Conservation (phyloP, 2,888 invertebrate genomes). For the Brachylomia viminalis region DNA sequence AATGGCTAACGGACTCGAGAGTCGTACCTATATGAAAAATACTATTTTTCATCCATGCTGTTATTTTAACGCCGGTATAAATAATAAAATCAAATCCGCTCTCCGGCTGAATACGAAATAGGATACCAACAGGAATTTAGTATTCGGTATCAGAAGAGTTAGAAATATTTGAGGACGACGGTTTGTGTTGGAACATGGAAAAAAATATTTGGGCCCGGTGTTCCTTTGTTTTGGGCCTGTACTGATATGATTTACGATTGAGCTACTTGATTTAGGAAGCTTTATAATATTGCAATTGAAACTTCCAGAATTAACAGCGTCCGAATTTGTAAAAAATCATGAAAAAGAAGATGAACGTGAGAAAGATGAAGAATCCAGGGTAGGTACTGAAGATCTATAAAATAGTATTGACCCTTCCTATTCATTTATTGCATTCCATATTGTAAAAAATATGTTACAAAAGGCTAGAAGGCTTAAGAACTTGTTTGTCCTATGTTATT, state of each 20-base stretch:
- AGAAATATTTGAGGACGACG: conserved; percentile 51
- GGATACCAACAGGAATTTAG: conserved; percentile 71
- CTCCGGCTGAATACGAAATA: conserved; percentile 70
- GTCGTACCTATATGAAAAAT: conserved; percentile 4
- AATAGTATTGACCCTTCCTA: background rate
- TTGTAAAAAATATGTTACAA: too few species aligned
- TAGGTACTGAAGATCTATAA: background rate
- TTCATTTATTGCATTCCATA: too few species aligned
- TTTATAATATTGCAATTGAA: background rate
- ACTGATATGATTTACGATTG: background rate
- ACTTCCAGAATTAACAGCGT: background rate
- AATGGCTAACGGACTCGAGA: background rate
- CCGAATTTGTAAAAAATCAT: background rate
- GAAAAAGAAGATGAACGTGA: background rate
- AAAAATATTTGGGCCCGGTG: conserved; percentile 3
- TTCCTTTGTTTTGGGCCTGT: background rate
- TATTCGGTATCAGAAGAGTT: conserved; percentile 65
- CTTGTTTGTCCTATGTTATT: background rate
- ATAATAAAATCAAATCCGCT: conserved; percentile 65
- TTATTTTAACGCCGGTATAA: conserved; percentile 62
- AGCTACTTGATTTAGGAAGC: background rate
- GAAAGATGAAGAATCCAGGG: background rate
- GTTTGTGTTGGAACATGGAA: conserved; percentile 51
- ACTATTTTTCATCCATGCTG: conserved; percentile 33
- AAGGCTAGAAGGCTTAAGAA: too few species aligned